phyloP scores from a whole-genome alignment of 2,888 invertebrate species.

The Macrophya alboannulata region DNA sequence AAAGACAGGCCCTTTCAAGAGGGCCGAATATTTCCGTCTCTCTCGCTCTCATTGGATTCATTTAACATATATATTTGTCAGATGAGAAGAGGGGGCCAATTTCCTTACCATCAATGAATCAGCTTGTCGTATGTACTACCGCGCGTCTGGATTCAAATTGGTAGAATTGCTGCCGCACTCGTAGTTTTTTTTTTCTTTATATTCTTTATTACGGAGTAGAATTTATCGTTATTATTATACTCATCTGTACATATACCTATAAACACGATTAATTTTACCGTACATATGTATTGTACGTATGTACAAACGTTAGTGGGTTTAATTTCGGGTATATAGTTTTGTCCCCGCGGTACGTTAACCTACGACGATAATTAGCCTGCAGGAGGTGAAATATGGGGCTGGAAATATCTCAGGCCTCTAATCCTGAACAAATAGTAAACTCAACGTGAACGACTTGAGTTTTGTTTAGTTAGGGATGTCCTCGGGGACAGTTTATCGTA shows the following conservation, averaged over 20 bases:
- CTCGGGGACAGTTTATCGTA: constrained; percentile 35
- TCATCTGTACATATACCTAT: neutral
- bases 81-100: constrained; percentile 16
- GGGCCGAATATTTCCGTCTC: constrained; percentile 7
- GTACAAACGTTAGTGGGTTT: neutral
- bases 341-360: neutral
- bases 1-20: neutral
- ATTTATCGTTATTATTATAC: neutral
- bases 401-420: constrained; percentile 1
- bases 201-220: neutral
- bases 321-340: neutral
- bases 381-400: constrained; percentile 40
- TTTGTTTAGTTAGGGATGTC: constrained; percentile 42
- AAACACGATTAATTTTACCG: neutral
- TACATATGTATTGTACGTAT: neutral
- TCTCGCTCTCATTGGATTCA: neutral
- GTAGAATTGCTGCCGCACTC: constrained; percentile 1
- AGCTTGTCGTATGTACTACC: neutral
- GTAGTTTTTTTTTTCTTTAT: neutral
- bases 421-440: constrained; percentile 44
- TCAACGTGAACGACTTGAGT: neutral
- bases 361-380: constrained; percentile 25
- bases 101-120: constrained; percentile 28
- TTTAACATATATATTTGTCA: neutral
- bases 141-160: constrained; percentile 29